Base-by-base conservation (phyloP, 2,113 vertebrate genomes). In the Rana temporaria region DNA sequence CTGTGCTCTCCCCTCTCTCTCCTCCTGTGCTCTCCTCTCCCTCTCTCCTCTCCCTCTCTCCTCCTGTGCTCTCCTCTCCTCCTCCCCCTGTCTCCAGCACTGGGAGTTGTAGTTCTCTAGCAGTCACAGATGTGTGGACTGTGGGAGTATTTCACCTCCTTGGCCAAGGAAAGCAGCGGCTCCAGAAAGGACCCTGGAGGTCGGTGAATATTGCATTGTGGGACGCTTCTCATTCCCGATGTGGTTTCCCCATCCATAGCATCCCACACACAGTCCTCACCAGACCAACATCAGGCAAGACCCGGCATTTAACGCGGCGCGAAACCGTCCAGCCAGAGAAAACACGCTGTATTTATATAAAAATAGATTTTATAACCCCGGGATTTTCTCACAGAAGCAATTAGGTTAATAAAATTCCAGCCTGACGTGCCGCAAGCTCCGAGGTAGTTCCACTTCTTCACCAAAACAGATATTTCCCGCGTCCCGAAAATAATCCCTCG, bases 201-300 rank as follows among this genome's bases (percentile, higher is more conserved):
- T 64, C n/a, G 60, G 34, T 24, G 34, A 59, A 60, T 30, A 63
- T 52, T 71, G 22, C 20, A 12, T 71, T 11, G 3, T 26, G 42
- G 69, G 74, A 53, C 65, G 42, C 18, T 78, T 48, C 62, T 78
- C 38, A 78, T 53, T 78, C 48, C 34, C 24, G 48, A 20, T 78
- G 62, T 42, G 75, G 62, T 65, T 53, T 55, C 19, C 59, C 34
- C 19, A 42, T 30, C 55, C 74, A 57, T 16, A 26, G 22, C 48
- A 65, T 65, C 75, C 62, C 75, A 78, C 75, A 78, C 62, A 66
- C 62, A 78, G 75, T 48, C 55, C 75, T 55, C 24, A 66, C 75
- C 38, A 52, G 34, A 53, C 18, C 75, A 78, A 52, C 69, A 72
- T 72, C 68, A 71, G 68, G 42, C 12, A 17, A 55, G 74, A 64